These are phyloP conservation scores for Lontra canadensis DNA, from an alignment of 2,113 vertebrate species.

Conservation along the genomic window DNA sequence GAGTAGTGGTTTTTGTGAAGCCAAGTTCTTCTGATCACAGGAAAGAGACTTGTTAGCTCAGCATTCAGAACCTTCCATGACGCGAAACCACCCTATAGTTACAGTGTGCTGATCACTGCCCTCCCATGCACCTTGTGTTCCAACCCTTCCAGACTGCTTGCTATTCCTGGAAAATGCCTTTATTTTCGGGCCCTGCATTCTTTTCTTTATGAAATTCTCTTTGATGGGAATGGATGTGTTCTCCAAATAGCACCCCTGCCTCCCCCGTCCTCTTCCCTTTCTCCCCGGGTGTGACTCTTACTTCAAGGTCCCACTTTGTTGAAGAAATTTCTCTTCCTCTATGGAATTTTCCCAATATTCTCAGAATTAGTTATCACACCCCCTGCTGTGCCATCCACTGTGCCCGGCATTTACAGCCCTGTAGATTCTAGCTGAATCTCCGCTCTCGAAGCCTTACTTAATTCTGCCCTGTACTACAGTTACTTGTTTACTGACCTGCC, in stretches of 20 bases:
- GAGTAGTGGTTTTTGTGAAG: slow-evolving; percentile 18
- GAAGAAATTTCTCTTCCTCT: neutral
- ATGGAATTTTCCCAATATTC: neutral
- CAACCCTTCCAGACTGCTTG: neutral
- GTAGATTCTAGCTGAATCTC: neutral
- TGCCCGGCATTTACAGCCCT: neutral
- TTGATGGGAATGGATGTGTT: neutral
- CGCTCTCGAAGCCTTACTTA: neutral
- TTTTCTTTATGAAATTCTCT: neutral
- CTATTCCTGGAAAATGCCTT: slow-evolving; percentile 15
- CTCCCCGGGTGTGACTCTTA: neutral
- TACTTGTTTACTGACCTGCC: neutral
- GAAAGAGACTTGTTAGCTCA: neutral
- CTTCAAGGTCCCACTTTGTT: neutral
- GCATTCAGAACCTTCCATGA: neutral
- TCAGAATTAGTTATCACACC: neutral
- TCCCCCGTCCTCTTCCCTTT: neutral
- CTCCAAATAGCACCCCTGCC: neutral
- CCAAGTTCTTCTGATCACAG: slow-evolving; percentile 13
- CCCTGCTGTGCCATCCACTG: neutral
- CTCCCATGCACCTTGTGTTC: neutral
- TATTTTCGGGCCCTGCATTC: neutral
- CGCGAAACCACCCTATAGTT: neutral
- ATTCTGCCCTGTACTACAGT: neutral
- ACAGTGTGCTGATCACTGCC: neutral